These are phyloP conservation scores for Dinomys branickii DNA, from an alignment of 2,113 vertebrate genomes.

Conservation along the genomic window DNA sequence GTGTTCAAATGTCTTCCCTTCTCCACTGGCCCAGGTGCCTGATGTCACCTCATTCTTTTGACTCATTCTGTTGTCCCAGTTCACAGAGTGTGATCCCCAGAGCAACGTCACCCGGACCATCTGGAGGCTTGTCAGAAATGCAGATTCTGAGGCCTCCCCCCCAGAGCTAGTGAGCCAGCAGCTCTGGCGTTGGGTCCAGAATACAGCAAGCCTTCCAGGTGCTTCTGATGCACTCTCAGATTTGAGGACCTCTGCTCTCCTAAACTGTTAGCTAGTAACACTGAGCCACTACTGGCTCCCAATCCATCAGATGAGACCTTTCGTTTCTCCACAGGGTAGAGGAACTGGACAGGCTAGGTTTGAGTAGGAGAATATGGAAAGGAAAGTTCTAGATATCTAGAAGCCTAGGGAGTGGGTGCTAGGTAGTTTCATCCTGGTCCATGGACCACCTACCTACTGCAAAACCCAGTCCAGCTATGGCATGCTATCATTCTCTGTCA, in stretches of 20 bases:
- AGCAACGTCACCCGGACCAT: neutral
- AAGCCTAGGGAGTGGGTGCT: neutral
- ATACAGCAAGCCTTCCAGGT: neutral
- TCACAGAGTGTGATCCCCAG: neutral
- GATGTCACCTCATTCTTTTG: neutral
- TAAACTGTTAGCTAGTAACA: neutral
- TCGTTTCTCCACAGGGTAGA: conserved; percentile 20
- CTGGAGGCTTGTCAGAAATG: conserved; percentile 19
- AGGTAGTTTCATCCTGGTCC: neutral
- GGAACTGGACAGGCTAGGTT: neutral
- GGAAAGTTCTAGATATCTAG: neutral
- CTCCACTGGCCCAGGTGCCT: neutral
- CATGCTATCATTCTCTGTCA: neutral
- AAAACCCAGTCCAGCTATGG: neutral
- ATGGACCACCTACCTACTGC: neutral
- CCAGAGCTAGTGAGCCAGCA: neutral
- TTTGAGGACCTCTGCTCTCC: neutral
- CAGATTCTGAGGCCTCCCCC: neutral
- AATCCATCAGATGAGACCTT: neutral
- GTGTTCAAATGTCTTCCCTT: neutral
- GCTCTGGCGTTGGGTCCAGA: neutral
- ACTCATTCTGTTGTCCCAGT: neutral
- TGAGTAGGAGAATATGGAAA: neutral
- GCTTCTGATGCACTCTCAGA: neutral
- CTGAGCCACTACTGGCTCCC: neutral